phyloP scores from a whole-genome alignment of 2,797 vertebrate species.

The Argyrosomus regius region DNA sequence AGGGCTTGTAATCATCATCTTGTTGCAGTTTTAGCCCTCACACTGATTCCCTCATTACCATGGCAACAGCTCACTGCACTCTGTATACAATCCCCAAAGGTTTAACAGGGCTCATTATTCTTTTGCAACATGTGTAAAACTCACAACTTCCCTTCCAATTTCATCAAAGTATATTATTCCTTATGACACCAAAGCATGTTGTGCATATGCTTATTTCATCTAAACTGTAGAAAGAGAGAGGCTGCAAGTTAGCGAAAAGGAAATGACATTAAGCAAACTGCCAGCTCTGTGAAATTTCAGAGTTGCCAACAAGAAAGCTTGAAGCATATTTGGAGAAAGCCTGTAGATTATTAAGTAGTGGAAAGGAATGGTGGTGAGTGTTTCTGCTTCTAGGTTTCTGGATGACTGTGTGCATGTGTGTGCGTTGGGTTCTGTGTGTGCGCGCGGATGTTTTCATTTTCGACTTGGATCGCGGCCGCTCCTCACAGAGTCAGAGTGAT shows the following conservation, averaged over 20 bases:
- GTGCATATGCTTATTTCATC: slow-evolving; percentile 8
- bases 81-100: slow-evolving; percentile 27
- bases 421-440: slow-evolving; percentile 1
- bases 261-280: slow-evolving; percentile 41
- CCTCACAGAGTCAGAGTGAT: slow-evolving; percentile 45
- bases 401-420: slow-evolving; percentile 24
- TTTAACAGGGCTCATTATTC: slow-evolving; percentile 31
- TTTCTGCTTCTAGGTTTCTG: slow-evolving; percentile 56
- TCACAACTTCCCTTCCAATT: slow-evolving; percentile 4
- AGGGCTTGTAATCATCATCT: slow-evolving; percentile 31
- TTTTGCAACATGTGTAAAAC: slow-evolving; percentile 36
- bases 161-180: slow-evolving; percentile 4
- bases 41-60: slow-evolving; percentile 44
- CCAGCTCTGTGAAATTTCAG: slow-evolving; percentile 20
- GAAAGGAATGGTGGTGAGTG: slow-evolving; percentile 50
- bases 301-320: slow-evolving; percentile 38
- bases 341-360: slow-evolving; percentile 47
- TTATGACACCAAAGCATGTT: neutral
- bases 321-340: slow-evolving; percentile 54
- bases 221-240: neutral
- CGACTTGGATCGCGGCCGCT: slow-evolving; percentile 50
- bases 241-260: neutral
- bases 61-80: slow-evolving; percentile 44
- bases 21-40: slow-evolving; percentile 20
- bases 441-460: slow-evolving; percentile 49